Conservation (phyloP, 2,797 vertebrate genomes). For the Oryzias dopingdopingensis region DNA sequence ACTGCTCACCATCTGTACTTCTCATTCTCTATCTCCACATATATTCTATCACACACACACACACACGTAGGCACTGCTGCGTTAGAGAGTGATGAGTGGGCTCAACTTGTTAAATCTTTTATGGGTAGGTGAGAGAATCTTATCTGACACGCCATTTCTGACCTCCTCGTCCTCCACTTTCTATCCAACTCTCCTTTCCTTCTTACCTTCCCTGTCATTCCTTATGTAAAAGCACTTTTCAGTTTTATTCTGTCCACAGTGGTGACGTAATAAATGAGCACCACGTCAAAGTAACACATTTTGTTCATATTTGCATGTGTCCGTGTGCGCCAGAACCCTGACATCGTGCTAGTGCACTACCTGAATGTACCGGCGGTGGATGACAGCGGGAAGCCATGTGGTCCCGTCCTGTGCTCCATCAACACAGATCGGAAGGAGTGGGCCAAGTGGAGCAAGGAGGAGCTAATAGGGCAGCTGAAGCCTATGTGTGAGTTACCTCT, state of each 20-base stretch:
- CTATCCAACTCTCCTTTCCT: conserved; percentile 41
- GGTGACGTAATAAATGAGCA: conserved; percentile 25
- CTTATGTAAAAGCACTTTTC: conserved; percentile 37
- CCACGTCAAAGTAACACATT: conserved; percentile 21
- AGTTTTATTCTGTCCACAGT: conserved; percentile 22
- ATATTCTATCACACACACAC: conserved; percentile 26
- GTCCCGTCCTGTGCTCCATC: conserved; percentile 95
- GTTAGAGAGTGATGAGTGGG: conserved; percentile 68
- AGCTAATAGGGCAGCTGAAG: conserved; percentile 96
- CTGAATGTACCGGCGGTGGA: conserved; percentile 97
- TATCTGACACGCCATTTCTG: conserved; percentile 67
- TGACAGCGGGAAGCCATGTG: conserved; percentile 95
- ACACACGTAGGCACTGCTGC: conserved; percentile 48
- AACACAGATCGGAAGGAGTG: conserved; percentile 98
- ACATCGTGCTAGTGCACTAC: conserved; percentile 98
- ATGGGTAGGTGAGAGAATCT: conserved; percentile 72
- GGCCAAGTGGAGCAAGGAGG: conserved; percentile 98
- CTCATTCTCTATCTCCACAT: conserved; percentile 12
- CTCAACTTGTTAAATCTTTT: conserved; percentile 71
- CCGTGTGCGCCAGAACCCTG: conserved; percentile 85
- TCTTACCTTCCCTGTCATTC: conserved; percentile 8
- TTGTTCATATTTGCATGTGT: conserved; percentile 32
- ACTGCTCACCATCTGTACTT: conserved; percentile 18
- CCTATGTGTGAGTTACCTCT: conserved; percentile 91
- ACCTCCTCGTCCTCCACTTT: conserved; percentile 64